These are phyloP conservation scores for Verasper variegatus DNA, from an alignment of 2,113 vertebrate genomes.

Conservation along the genomic window DNA sequence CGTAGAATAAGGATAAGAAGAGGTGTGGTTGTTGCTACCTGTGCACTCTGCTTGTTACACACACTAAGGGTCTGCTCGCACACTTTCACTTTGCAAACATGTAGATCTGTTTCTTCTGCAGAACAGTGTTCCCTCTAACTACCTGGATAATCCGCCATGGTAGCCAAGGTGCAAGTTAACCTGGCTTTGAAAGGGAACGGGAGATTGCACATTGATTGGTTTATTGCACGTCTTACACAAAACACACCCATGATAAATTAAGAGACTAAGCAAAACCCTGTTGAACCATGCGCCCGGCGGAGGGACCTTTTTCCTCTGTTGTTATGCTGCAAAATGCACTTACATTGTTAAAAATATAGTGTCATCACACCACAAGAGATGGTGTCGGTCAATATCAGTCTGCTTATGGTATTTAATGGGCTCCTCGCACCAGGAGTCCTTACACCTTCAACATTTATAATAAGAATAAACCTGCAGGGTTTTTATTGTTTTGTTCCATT, in stretches of 20 bases:
- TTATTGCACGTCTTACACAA: not conserved
- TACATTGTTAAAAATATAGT: not conserved
- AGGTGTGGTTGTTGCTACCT: not conserved
- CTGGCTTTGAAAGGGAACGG: not conserved
- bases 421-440: not conserved
- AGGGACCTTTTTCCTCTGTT: not conserved
- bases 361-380: not conserved
- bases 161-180: not conserved
- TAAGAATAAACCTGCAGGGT: not conserved
- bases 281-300: not conserved
- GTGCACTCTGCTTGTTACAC: not conserved
- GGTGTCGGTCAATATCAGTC: not conserved
- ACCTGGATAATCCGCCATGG: no score
- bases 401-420: conserved; percentile 8
- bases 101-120: no score
- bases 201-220: not conserved
- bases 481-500: conserved; percentile 10
- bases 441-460: not conserved
- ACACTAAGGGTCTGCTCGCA: no score
- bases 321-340: not conserved
- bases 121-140: no score
- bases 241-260: not conserved
- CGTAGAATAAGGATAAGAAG: not conserved
- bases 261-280: not conserved
- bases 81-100: no score